phyloP scores from a whole-genome alignment of 2,113 vertebrate species.

The Perccottus glenii region DNA sequence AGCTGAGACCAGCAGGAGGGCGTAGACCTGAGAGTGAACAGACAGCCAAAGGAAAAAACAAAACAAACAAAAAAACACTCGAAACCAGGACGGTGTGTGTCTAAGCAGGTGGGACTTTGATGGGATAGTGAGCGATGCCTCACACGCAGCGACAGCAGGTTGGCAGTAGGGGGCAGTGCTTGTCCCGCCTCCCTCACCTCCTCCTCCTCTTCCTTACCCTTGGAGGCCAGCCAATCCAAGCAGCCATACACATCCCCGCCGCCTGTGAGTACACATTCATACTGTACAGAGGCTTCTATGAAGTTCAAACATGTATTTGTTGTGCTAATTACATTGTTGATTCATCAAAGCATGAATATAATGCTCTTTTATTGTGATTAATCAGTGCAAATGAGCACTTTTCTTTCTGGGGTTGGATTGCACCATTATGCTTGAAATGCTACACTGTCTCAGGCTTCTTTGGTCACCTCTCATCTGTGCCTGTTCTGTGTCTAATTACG shows the following conservation, averaged over 20 bases:
- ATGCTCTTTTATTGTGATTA: slow-evolving; percentile 49
- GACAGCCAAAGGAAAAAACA: slow-evolving; percentile 9
- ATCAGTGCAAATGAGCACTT: slow-evolving; percentile 52
- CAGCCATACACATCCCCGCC: slow-evolving; percentile 78
- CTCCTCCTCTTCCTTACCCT: slow-evolving; percentile 61
- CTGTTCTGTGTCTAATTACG: slow-evolving; percentile 70
- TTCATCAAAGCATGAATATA: slow-evolving; percentile 59
- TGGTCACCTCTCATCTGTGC: slow-evolving; percentile 28
- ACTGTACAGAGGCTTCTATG: slow-evolving; percentile 15
- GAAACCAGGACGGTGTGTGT: slow-evolving; percentile 30
- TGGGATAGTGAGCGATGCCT: slow-evolving; percentile 82
- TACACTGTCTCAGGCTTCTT: slow-evolving; percentile 27
- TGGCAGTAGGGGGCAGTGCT: slow-evolving; percentile 78
- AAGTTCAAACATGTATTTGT: slow-evolving; percentile 60
- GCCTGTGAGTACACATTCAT: slow-evolving; percentile 78
- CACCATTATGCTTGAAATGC: slow-evolving; percentile 27
- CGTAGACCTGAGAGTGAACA: slow-evolving; percentile 59
- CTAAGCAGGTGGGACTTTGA: slow-evolving; percentile 78
- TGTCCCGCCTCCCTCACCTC: slow-evolving; percentile 58
- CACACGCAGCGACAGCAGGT: slow-evolving; percentile 77
- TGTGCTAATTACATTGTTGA: slow-evolving; percentile 63
- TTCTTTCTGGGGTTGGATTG: slow-evolving; percentile 31
- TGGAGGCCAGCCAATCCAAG: slow-evolving; percentile 53
- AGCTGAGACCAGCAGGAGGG: slow-evolving; percentile 67
- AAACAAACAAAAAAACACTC: slow-evolving; percentile 8